Conservation (phyloP, 2,797 vertebrate genomes). For the Masticophis lateralis region DNA sequence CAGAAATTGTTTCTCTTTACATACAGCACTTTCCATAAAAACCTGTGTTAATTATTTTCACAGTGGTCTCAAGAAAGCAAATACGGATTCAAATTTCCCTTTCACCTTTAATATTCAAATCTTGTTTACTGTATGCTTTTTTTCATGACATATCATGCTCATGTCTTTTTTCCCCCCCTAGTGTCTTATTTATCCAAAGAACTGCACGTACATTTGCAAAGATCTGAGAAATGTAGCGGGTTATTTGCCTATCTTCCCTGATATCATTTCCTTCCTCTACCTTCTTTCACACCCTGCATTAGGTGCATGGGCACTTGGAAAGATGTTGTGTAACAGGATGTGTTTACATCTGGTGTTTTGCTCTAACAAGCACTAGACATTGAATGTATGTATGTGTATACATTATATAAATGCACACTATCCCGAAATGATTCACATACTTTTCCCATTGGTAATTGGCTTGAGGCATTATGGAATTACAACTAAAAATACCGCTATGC, state of each 20-base stretch:
- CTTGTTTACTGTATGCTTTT: not conserved
- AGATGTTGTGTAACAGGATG: conserved; percentile 4
- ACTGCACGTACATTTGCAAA: not conserved
- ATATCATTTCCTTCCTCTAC: conserved; percentile 15
- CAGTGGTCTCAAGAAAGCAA: not conserved
- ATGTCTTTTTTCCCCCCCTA: fast-evolving
- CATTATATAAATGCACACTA: not conserved
- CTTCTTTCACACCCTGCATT: not conserved
- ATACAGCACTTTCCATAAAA: not conserved
- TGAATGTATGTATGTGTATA: not conserved
- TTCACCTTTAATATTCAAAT: not conserved
- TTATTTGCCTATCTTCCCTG: not conserved
- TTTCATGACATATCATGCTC: not conserved
- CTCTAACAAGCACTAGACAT: conserved; percentile 25
- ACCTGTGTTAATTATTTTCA: not conserved
- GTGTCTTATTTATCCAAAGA: not conserved
- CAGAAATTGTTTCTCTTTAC: not conserved
- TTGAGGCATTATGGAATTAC: conserved; percentile 5
- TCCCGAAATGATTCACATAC: conserved; percentile 27
- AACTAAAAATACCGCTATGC: conserved; percentile 14
- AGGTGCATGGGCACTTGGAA: conserved; percentile 18
- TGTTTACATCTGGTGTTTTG: conserved; percentile 27
- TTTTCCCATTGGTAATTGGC: conserved; percentile 32
- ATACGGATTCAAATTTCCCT: not conserved
- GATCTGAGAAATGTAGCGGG: not conserved